These are phyloP conservation scores for Thalassarche chlororhynchos DNA, from an alignment of 2,113 vertebrate species.

Conservation along the genomic window DNA sequence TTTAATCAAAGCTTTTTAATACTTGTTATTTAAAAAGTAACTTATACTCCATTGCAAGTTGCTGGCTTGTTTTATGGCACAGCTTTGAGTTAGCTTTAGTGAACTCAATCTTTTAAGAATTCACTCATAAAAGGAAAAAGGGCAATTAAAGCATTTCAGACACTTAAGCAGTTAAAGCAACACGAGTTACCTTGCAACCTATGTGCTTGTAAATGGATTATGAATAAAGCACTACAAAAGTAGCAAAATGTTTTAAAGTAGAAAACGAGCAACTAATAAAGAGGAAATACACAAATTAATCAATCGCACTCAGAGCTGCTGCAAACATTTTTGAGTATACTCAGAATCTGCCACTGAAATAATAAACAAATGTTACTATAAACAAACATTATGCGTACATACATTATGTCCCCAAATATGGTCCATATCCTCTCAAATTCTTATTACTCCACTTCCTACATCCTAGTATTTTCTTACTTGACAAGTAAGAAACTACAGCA, in stretches of 20 bases:
- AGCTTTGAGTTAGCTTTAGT: not conserved
- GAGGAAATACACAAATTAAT: not conserved
- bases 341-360: not conserved
- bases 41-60: not conserved
- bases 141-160: not conserved
- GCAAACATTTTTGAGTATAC: not conserved
- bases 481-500: not conserved
- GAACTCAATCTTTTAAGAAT: not conserved
- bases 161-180: not conserved
- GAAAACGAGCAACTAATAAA: not conserved
- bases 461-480: not conserved
- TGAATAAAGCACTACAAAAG: not conserved
- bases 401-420: not conserved
- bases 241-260: not conserved
- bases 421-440: not conserved
- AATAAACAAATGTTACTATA: not conserved
- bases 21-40: conserved; percentile 9
- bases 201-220: not conserved
- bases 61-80: not conserved
- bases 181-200: not conserved
- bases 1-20: conserved; percentile 19
- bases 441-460: not conserved
- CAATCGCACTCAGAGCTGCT: not conserved
- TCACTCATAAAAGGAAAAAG: not conserved
- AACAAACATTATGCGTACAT: not conserved